A percentile compares a stretch with the other conserved stretches of the same genome.
These are phyloP conservation scores for Hemibates koningsi DNA, from an alignment of 2,113 vertebrate species.

Conservation along the genomic window DNA sequence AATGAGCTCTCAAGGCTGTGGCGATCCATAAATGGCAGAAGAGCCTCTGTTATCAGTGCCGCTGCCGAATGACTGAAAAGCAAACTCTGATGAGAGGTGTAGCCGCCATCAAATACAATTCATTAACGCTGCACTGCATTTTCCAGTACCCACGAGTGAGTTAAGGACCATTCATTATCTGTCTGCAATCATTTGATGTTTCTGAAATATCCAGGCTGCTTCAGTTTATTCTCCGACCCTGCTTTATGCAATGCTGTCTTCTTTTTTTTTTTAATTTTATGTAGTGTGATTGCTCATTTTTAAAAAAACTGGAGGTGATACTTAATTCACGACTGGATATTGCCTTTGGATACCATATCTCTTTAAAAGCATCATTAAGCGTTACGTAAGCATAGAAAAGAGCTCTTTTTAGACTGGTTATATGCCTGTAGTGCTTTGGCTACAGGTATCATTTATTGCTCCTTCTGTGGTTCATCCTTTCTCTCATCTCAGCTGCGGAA, in stretches of 20 bases:
- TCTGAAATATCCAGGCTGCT: neutral
- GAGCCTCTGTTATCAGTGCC: neutral
- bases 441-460: neutral
- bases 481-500: neutral
- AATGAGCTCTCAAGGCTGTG: neutral
- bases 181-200: neutral
- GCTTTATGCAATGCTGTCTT: neutral
- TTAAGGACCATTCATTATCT: neutral
- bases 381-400: neutral
- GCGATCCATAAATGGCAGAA: neutral
- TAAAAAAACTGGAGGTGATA: neutral
- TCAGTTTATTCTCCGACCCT: neutral
- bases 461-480: neutral
- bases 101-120: neutral
- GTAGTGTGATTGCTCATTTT: neutral
- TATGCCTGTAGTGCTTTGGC: neutral
- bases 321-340: neutral
- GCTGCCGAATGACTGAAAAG: neutral
- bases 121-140: neutral
- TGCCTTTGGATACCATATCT: neutral
- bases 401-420: neutral
- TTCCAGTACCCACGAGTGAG: neutral
- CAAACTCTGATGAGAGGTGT: neutral
- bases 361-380: neutral
- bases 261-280: fast-evolving